A percentile compares a stretch with the other conserved stretches of the same genome.
Conservation (phyloP, 1,140 invertebrate species). For the Papilio glaucus region DNA sequence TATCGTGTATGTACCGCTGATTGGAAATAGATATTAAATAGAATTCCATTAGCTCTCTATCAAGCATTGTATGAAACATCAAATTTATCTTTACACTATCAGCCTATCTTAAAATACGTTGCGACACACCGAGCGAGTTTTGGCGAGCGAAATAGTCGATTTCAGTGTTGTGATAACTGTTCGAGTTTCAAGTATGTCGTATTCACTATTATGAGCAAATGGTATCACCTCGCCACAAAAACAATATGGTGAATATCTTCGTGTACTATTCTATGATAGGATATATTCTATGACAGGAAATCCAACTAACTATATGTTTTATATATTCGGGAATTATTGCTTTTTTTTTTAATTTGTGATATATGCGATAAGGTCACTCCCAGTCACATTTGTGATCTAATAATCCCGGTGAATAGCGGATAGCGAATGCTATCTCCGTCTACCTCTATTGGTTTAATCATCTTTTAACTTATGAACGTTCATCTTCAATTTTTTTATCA, state of each 20-base stretch:
- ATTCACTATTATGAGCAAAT: conserved; percentile 56
- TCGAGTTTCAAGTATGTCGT: conserved; percentile 27
- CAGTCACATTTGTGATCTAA: too few species aligned
- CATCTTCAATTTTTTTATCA: conserved; percentile 57
- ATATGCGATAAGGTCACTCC: too few species aligned
- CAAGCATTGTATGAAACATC: not conserved
- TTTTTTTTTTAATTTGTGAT: too few species aligned
- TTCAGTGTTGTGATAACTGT: conserved; percentile 21
- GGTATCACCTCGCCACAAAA: conserved; percentile 65
- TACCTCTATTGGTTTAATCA: too few species aligned
- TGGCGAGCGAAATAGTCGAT: not conserved
- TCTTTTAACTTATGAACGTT: too few species aligned
- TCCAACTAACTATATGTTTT: too few species aligned
- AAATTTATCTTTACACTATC: conserved; percentile 29
- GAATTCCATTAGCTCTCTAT: not conserved
- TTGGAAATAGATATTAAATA: not conserved
- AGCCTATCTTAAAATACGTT: conserved; percentile 27
- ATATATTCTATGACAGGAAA: too few species aligned
- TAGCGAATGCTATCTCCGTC: too few species aligned
- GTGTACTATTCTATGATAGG: too few species aligned
- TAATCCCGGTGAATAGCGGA: too few species aligned
- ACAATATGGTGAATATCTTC: conserved; percentile 66
- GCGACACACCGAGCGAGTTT: conserved; percentile 16
- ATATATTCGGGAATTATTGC: not conserved
- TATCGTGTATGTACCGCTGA: not conserved